Conservation (phyloP, 1,140 invertebrate genomes). For the Ceratitis capitata region DNA sequence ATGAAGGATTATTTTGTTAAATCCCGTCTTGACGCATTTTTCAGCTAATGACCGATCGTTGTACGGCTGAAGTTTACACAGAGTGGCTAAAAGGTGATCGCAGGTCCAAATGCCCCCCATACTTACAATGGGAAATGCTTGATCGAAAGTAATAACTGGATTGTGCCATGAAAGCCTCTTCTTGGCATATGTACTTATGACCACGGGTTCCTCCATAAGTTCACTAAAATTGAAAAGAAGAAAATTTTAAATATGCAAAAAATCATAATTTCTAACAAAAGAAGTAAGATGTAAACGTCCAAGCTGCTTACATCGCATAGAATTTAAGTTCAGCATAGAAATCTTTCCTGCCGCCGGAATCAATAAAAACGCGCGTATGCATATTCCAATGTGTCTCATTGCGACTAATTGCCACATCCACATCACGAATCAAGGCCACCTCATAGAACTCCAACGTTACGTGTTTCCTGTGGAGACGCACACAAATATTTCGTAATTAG, state of each 20-base stretch:
- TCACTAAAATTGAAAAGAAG: slow-evolving; percentile 48
- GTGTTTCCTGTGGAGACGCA: slow-evolving; percentile 64
- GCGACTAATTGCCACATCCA: slow-evolving; percentile 65
- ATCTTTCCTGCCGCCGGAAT: slow-evolving; percentile 59
- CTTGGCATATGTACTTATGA: slow-evolving; percentile 48
- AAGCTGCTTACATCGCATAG: slow-evolving; percentile 59
- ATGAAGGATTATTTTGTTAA: too few species aligned
- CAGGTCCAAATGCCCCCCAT: too few species aligned
- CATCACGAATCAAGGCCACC: slow-evolving; percentile 68
- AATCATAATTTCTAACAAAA: neutral
- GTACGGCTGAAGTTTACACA: too few species aligned
- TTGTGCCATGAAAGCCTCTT: slow-evolving; percentile 50
- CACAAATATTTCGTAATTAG: neutral
- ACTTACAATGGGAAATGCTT: slow-evolving; percentile 58
- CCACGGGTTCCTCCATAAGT: slow-evolving; percentile 52
- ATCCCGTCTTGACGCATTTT: too few species aligned
- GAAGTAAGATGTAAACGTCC: neutral
- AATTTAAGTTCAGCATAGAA: slow-evolving; percentile 56
- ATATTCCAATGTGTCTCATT: slow-evolving; percentile 65
- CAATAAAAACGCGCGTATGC: slow-evolving; percentile 68
- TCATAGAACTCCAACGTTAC: slow-evolving; percentile 69
- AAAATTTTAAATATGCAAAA: neutral
- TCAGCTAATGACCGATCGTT: too few species aligned
- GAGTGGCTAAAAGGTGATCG: too few species aligned
- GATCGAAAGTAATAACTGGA: slow-evolving; percentile 58